Evolutionary conservation across 1,140 invertebrate genomes (phyloP), one percentile per base, ranked within the genome.

Genomic region (Brachionus angularis): DNA sequence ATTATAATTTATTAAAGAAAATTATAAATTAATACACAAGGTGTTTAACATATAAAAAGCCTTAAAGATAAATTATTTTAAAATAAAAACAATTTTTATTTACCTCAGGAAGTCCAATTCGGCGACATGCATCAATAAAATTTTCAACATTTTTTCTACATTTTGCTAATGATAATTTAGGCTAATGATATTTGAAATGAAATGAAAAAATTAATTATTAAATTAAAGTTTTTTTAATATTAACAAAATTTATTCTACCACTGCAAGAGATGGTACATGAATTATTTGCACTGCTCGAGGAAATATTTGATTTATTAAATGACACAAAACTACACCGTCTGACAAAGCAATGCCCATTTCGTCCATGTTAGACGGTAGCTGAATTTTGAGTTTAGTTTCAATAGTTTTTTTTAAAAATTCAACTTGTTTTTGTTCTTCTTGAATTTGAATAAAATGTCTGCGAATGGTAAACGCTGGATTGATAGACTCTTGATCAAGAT

Each of bases 71-170:
- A n/a, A n/a, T n/a, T n/a, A n/a, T n/a, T n/a, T n/a, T n/a, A n/a
- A n/a, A n/a, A n/a, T n/a, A n/a, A n/a, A n/a, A 71, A 55, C 47
- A 47, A 21, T n/a, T 21, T 5, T 14, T 3, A 58, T 8, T 87
- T 83, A 95, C 93, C 87, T 94, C 90, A 83, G 91, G 88, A 12
- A 96, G 91, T 36, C 93, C 93, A 75, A 95, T 91, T 79, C 87
- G 89, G 71, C 89, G 85, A 83, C 93, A 95, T 14, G 93, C 93
- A 76, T 93, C 90, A 73, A 96, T 82, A 78, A 96, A 96, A 82
- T 95, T 95, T 78, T 96, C 92, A 14, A 95, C 91, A 82, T 96
- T 96, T 77, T 90, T 85, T 76, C 91, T 85, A 84, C 91, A 94
- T 77, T 93, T 87, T 8, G 93, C 90, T 86, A 93, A 89, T 21